These are phyloP conservation scores for Toxostoma redivivum DNA, from an alignment of 2,113 vertebrate species.

Conservation along the genomic window DNA sequence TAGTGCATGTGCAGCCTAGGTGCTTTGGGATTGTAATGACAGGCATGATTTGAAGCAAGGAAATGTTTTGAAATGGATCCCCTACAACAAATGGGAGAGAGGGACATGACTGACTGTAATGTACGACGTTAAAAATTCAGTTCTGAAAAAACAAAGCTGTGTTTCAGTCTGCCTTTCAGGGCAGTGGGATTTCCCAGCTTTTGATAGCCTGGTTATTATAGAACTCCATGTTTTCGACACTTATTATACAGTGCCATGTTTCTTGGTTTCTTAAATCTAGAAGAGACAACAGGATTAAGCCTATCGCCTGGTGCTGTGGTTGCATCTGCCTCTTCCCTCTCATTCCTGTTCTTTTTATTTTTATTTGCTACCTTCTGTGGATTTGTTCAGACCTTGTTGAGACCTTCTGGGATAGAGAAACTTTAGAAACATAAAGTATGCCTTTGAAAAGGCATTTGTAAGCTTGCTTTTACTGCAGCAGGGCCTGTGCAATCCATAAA, in stretches of 20 bases:
- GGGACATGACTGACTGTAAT: conserved; percentile 33
- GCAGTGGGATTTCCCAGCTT: conserved; percentile 15
- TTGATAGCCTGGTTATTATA: neutral
- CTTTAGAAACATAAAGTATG: neutral
- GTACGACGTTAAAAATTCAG: neutral
- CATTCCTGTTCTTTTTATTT: neutral
- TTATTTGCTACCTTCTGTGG: neutral
- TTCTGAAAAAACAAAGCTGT: neutral
- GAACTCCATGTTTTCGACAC: neutral
- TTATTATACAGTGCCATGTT: neutral
- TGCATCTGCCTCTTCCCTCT: neutral
- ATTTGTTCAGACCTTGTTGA: neutral
- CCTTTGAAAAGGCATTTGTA: neutral
- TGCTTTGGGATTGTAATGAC: conserved; percentile 49
- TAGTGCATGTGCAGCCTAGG: neutral
- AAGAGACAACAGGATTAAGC: neutral
- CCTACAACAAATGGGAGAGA: conserved; percentile 45
- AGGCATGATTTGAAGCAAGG: neutral
- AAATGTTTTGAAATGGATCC: conserved; percentile 55
- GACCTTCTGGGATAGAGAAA: neutral
- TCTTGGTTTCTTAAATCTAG: neutral
- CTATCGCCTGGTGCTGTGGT: neutral
- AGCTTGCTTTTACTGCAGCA: neutral
- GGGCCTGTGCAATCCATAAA: conserved; percentile 12
- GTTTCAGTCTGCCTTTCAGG: conserved; percentile 30